A percentile compares a stretch with the other conserved stretches of the same genome.
Evolutionary conservation across 2,113 vertebrate species (phyloP).

Genomic region (Gasterosteus aculeatus): DNA sequence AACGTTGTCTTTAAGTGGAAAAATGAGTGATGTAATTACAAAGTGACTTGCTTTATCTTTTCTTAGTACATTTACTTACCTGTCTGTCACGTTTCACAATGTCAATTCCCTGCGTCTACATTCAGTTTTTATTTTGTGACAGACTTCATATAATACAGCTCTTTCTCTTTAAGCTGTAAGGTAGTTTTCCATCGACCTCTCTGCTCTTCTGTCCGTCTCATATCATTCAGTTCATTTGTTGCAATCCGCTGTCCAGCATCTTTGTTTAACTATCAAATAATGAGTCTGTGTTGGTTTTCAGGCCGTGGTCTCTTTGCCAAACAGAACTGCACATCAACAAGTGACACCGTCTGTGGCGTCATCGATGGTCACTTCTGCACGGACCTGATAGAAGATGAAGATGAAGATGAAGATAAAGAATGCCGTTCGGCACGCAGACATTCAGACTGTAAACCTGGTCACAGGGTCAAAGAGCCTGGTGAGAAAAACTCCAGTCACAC

Average conservation of each 20-base stretch:
- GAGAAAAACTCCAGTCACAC: no score
- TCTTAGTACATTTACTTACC: no score
- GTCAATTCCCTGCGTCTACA: no score
- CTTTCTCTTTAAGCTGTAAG: background rate
- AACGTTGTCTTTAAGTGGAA: no score
- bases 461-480: no score
- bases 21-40: background rate
- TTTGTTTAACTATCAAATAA: background rate
- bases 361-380: constrained; percentile 20
- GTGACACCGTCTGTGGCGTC: constrained; percentile 17
- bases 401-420: no score
- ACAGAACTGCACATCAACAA: background rate
- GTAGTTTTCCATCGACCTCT: background rate
- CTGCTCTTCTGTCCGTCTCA: background rate
- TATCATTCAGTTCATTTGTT: background rate
- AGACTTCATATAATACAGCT: no score
- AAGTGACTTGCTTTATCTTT: background rate
- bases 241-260: background rate
- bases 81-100: no score
- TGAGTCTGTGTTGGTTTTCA: background rate
- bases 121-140: no score
- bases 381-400: rapidly evolving
- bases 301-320: constrained; percentile 12
- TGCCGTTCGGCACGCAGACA: constrained; percentile 9
- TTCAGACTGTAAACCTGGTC: no score